Base-by-base conservation (phyloP, 1,140 invertebrate genomes). In the Brachystomella parvula region DNA sequence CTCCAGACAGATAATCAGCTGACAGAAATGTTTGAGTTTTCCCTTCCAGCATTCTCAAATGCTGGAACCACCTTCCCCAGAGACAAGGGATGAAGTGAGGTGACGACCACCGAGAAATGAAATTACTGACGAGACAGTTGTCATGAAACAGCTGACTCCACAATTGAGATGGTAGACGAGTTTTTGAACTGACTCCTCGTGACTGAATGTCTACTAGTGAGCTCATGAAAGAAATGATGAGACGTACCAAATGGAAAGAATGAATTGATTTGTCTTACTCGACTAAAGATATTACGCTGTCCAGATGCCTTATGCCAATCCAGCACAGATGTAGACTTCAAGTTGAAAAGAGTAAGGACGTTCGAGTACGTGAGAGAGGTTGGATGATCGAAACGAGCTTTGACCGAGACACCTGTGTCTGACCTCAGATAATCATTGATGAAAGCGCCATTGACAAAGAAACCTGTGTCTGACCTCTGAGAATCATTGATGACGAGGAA, bases 301-400 rank as follows among this genome's bases (percentile, higher is more conserved):
- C n/a, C n/a, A n/a, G 9, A 9, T 12, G 39, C 9, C 9, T 9
- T n/a, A 12, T 12, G n/a, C 39, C 39, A 44, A 44, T 44, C 39
- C 39, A 44, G n/a, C 39, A 44, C 39, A 12, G 39, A 12, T 44
- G 39, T 44, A 9, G 39, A 44, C 9, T 44, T n/a, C 9, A n/a
- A 12, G 9, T n/a, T 12, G 9, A n/a, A 9, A 44, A 9, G n/a
- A 44, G 39, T 44, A n/a, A n/a, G n/a, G 39, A n/a, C 9, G 9
- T 12, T 44, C n/a, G 9, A 9, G 9, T 12, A n/a, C 39, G 9
- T 44, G 39, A 44, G 39, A 9, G 39, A 44, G n/a, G 9, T 44
- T 44, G 64, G 15, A 81, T 32, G 53, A 79, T 72, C 30, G 70
- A 67, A 47, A 76, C 66, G 21, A 81, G 57, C 59, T 81, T 77